Evolutionary conservation across 2,113 vertebrate species (phyloP), one percentile per base, ranked within the genome.

Genomic region (Rostratula benghalensis): DNA sequence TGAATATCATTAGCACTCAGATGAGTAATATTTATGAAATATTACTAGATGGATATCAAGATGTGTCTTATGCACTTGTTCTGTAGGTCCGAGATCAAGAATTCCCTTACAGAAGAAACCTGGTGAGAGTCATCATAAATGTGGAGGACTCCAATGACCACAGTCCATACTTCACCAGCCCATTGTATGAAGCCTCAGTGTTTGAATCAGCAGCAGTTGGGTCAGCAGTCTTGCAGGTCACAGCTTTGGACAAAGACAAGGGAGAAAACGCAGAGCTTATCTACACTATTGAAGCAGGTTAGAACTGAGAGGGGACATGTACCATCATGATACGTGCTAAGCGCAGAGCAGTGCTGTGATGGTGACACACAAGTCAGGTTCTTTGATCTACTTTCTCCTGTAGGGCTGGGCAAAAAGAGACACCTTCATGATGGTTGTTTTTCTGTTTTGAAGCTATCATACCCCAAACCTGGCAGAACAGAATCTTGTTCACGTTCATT

Each of bases 131-230:
- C 46, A 96, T 99, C 43, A 98, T 99, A 83, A 98, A 99, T 48
- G 99, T 99, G 88, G 99, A 99, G 90, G 99, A 99, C 87, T 98
- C 99, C 67, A 99, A 99, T 54, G 99, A 99, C 93, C 99, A 99
- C 56, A 98, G 98, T 24, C 99, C 99, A 0, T 98, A 99, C 77
- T 99, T 99, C 71, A 99, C 99, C 93, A 99, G 98, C 82, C 98
- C 98, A 0, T 93, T 99, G 91, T 99, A 99, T 3, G 99, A 99
- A 95, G 99, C 98, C 48, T 99, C 97, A 0, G 98, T 99, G 59
- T 99, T 99, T 87, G 99, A 99, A 92, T 99, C 99, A 7, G 99
- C 99, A 61, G 99, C 99, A n/a, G 95, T 99, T 71, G 99, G 99
- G 59, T 99, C 99, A 76, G 99, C 99, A 35, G 98, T 99, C 53